These are phyloP conservation scores for Aurelia aurita complex sp. Pacific DNA, from an alignment of 30 jellyfish, hydroid and myxozoan genomes.

Conservation along the genomic window DNA sequence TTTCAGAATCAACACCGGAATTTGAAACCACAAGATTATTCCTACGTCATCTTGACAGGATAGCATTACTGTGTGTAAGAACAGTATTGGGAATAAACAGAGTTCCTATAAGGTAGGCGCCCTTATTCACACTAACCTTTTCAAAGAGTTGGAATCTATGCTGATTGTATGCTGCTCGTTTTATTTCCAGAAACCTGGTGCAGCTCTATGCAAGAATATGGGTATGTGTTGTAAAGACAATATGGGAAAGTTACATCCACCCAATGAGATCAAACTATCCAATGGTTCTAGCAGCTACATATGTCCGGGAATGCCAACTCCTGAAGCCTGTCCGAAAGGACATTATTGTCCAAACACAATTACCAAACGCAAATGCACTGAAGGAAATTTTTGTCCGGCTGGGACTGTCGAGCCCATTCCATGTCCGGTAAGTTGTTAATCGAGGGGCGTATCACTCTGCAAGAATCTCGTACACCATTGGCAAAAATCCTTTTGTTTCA, in stretches of 20 bases:
- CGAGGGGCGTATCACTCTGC: too few relatives aligned
- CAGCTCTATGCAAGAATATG: slow-evolving; percentile 38
- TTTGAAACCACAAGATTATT: too few relatives aligned
- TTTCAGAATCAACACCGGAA: too few relatives aligned
- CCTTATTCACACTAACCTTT: too few relatives aligned
- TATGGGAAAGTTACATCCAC: not conserved
- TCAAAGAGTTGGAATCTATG: too few relatives aligned
- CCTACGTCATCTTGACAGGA: too few relatives aligned
- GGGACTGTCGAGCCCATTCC: slow-evolving; percentile 55
- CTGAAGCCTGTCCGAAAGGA: slow-evolving; percentile 75
- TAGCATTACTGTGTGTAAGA: too few relatives aligned
- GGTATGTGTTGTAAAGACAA: slow-evolving; percentile 52
- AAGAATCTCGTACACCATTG: too few relatives aligned
- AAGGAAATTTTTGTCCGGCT: slow-evolving; percentile 65
- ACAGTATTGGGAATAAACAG: too few relatives aligned
- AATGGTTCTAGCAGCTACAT: slow-evolving; percentile 18
- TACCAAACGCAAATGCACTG: slow-evolving; percentile 35
- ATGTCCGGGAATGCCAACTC: slow-evolving; percentile 58
- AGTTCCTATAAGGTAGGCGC: too few relatives aligned
- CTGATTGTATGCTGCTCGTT: not conserved
- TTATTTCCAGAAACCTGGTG: not conserved
- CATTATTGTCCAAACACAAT: slow-evolving; percentile 66
- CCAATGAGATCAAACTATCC: slow-evolving; percentile 7
- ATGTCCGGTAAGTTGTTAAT: slow-evolving; percentile 55
- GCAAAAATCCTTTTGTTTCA: too few relatives aligned